phyloP scores from a whole-genome alignment of 2,888 invertebrate species.

The Nebria salina region DNA sequence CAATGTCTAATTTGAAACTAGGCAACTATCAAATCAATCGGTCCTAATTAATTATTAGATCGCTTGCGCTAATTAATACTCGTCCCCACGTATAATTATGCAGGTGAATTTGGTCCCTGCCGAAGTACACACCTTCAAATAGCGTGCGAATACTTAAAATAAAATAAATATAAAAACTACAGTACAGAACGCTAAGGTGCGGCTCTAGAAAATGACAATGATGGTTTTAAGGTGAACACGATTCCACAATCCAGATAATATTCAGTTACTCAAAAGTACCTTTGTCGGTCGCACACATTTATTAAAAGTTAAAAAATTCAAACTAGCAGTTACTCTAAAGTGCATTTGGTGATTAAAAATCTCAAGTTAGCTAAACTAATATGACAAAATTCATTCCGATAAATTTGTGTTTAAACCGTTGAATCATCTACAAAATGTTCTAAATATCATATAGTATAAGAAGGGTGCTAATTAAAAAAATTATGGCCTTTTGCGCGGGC shows the following conservation, averaged over 20 bases:
- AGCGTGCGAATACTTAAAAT: neutral
- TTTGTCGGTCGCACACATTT: neutral
- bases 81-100: neutral
- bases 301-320: too few relatives aligned
- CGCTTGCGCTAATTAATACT: neutral
- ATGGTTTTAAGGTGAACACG: neutral
- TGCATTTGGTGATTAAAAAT: too few relatives aligned
- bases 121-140: neutral
- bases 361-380: too few relatives aligned
- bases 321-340: too few relatives aligned
- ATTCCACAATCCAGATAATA: neutral
- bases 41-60: conserved; percentile 1
- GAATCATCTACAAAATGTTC: neutral
- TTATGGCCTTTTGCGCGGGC: neutral
- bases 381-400: too few relatives aligned
- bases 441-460: neutral
- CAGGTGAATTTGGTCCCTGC: neutral
- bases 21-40: neutral
- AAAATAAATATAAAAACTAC: neutral
- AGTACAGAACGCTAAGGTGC: neutral
- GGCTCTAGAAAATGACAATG: neutral
- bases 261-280: neutral
- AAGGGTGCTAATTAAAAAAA: neutral
- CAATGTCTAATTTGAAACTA: neutral
- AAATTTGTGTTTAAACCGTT: too few relatives aligned